phyloP scores from a whole-genome alignment of 2,888 invertebrate genomes.

The Sipha maydis region DNA sequence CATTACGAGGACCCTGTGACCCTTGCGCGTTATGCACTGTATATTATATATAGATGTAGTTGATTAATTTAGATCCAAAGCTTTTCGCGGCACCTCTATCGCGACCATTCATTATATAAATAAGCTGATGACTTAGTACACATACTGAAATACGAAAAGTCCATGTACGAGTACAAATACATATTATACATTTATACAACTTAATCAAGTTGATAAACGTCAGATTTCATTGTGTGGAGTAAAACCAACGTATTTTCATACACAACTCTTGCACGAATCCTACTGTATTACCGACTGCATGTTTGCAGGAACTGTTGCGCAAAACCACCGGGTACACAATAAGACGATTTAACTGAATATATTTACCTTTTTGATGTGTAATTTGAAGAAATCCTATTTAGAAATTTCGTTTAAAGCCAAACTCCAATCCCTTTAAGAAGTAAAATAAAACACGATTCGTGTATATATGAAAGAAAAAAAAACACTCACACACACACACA shows the following conservation, averaged over 20 bases:
- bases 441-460: background rate
- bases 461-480: too few species aligned
- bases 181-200: too few species aligned
- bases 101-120: background rate
- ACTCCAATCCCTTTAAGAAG: background rate
- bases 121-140: background rate
- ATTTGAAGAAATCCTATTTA: background rate
- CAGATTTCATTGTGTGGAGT: background rate
- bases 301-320: background rate
- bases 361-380: background rate
- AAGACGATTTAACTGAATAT: background rate
- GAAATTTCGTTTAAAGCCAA: background rate
- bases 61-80: conserved; percentile 15
- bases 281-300: background rate
- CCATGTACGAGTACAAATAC: too few species aligned
- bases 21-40: background rate
- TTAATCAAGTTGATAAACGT: background rate
- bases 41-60: background rate
- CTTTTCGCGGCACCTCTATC: background rate
- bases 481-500: background rate
- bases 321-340: background rate
- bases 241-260: background rate
- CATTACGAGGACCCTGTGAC: background rate
- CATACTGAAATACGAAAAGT: background rate
- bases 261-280: background rate